Conservation (phyloP, 92 coral and sea anemone genomes). For the Virgularia gustaviana region DNA sequence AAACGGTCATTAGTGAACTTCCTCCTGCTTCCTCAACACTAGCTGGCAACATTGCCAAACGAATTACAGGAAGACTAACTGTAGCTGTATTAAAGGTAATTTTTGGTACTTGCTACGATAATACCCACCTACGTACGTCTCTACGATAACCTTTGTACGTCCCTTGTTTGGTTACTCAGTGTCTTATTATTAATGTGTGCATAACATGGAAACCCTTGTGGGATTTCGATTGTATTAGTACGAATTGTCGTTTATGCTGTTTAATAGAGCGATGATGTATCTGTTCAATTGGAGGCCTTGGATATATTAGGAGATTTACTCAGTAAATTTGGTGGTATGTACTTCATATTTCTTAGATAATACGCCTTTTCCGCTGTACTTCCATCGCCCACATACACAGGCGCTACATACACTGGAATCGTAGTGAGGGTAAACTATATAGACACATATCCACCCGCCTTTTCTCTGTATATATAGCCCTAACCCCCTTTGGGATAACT, state of each 20-base stretch:
- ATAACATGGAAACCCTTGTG: no score
- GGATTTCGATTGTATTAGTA: background rate
- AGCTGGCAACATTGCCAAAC: conserved; percentile 93
- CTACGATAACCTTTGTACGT: background rate
- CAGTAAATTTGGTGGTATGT: conserved; percentile 90
- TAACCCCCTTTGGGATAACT: no score
- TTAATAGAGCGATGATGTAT: conserved; percentile 96
- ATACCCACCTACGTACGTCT: background rate
- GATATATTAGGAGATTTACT: conserved; percentile 95
- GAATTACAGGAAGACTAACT: conserved; percentile 94
- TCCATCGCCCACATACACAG: no score
- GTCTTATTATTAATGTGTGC: no score
- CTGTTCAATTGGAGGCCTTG: conserved; percentile 92
- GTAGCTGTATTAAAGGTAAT: conserved; percentile 95
- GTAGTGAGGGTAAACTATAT: no score
- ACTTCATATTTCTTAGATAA: background rate
- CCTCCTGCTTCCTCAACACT: conserved; percentile 96
- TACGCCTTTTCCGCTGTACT: no score
- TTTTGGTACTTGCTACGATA: no score
- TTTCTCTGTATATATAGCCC: no score
- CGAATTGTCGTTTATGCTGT: no score
- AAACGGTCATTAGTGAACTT: conserved; percentile 92
- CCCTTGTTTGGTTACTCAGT: background rate
- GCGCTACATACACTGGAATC: no score
- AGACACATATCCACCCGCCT: no score